Evolutionary conservation across 2,888 invertebrate species (phyloP).

Genomic region (Desoria tigrina): DNA sequence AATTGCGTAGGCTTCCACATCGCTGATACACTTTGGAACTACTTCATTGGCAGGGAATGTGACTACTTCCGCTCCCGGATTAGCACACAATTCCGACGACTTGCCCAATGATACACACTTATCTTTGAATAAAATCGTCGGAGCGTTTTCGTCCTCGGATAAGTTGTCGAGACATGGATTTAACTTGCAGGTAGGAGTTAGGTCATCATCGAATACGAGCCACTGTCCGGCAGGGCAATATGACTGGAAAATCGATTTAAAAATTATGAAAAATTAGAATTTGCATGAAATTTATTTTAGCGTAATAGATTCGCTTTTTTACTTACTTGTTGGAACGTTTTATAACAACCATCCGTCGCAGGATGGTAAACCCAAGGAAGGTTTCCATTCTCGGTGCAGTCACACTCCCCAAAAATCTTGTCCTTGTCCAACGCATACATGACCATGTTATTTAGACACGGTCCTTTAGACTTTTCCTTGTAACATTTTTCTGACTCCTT

Average conservation of each 20-base stretch:
- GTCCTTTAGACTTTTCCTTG: conserved; percentile 24
- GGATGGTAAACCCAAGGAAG: conserved; percentile 27
- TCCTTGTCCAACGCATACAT: conserved; percentile 15
- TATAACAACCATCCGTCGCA: conserved; percentile 26
- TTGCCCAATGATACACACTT: conserved; percentile 21
- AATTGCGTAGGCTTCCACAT: not conserved
- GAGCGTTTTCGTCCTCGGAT: conserved; percentile 13
- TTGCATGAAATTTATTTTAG: too few species aligned
- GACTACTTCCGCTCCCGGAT: not conserved
- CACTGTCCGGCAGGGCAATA: conserved; percentile 33
- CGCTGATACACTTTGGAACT: conserved; percentile 5
- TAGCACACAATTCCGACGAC: conserved; percentile 1
- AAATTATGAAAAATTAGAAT: too few species aligned
- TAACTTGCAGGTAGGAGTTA: conserved; percentile 16
- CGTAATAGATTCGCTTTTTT: too few species aligned
- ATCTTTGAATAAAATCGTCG: conserved; percentile 28
- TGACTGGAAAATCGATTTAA: conserved; percentile 25
- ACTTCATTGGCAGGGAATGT: not conserved
- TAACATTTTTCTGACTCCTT: conserved; percentile 27
- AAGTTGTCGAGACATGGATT: conserved; percentile 26
- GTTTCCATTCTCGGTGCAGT: conserved; percentile 16
- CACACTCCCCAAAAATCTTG: conserved; percentile 33
- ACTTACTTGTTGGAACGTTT: conserved; percentile 33
- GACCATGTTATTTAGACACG: conserved; percentile 25
- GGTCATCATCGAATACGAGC: conserved; percentile 28